Conservation (phyloP, 2,888 invertebrate species). For the Eilema sororculum region DNA sequence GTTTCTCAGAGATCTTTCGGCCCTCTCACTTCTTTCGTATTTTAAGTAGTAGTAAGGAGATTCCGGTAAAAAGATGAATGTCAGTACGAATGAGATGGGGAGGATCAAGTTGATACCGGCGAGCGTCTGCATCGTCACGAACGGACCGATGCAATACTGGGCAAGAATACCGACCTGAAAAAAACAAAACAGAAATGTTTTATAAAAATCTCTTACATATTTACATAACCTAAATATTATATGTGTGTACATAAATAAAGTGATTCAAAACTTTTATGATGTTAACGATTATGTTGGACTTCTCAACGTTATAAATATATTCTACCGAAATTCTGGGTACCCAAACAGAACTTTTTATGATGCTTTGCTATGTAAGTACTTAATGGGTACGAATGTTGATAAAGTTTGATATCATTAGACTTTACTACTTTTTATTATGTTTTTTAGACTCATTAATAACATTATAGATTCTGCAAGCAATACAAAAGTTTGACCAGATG, state of each 20-base stretch:
- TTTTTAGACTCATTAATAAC: not conserved
- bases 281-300: not conserved
- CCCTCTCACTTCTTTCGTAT: slow-evolving; percentile 84
- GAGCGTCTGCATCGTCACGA: slow-evolving; percentile 83
- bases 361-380: not conserved
- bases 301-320: not conserved
- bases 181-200: slow-evolving; percentile 23
- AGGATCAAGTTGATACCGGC: slow-evolving; percentile 86
- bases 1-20: slow-evolving; percentile 86
- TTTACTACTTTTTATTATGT: not conserved
- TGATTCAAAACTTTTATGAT: slow-evolving; percentile 9
- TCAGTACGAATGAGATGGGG: slow-evolving; percentile 85
- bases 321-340: not conserved
- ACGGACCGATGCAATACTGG: slow-evolving; percentile 88
- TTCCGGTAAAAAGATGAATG: slow-evolving; percentile 90
- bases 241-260: not conserved
- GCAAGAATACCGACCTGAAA: slow-evolving; percentile 88
- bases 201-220: not conserved
- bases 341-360: slow-evolving; percentile 1
- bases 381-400: not conserved
- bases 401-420: not conserved
- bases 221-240: slow-evolving; percentile 6
- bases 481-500: too few relatives aligned
- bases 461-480: not conserved
- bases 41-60: slow-evolving; percentile 88